These are phyloP conservation scores for Ia io DNA, from an alignment of 2,113 vertebrate species.

Conservation along the genomic window DNA sequence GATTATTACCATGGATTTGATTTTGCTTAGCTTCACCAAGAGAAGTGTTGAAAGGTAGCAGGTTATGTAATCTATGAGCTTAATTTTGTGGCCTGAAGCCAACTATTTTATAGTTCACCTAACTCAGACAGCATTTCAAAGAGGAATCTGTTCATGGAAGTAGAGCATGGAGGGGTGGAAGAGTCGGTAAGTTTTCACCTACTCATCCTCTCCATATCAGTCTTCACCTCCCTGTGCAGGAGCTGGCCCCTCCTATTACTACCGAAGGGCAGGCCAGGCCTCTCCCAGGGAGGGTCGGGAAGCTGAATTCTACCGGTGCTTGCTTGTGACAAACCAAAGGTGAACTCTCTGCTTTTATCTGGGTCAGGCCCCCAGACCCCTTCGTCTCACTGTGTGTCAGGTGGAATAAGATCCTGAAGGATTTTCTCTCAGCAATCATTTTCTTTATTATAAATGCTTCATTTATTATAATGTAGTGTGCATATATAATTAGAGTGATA, in stretches of 20 bases:
- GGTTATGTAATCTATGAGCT: not conserved
- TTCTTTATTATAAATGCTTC: not conserved
- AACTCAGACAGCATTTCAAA: not conserved
- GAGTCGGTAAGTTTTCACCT: not conserved
- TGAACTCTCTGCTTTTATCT: not conserved
- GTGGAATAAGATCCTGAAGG: not conserved
- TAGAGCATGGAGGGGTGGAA: not conserved
- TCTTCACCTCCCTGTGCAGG: not conserved
- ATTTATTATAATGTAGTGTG: not conserved
- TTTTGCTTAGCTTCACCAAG: constrained; percentile 19
- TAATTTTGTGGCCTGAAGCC: not conserved
- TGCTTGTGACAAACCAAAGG: not conserved
- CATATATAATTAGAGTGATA: not conserved
- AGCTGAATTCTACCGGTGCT: not conserved
- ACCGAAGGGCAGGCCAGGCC: not conserved
- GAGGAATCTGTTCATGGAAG: not conserved
- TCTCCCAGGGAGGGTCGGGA: not conserved
- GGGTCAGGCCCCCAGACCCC: not conserved
- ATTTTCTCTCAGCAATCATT: not conserved
- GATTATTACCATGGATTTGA: not conserved
- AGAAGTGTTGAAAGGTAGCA: constrained; percentile 4
- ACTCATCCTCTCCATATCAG: not conserved
- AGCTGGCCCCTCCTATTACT: not conserved
- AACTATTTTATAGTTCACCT: not conserved
- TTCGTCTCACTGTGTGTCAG: not conserved